Conservation (phyloP, 2,888 invertebrate species). For the Flexamia atlantica region DNA sequence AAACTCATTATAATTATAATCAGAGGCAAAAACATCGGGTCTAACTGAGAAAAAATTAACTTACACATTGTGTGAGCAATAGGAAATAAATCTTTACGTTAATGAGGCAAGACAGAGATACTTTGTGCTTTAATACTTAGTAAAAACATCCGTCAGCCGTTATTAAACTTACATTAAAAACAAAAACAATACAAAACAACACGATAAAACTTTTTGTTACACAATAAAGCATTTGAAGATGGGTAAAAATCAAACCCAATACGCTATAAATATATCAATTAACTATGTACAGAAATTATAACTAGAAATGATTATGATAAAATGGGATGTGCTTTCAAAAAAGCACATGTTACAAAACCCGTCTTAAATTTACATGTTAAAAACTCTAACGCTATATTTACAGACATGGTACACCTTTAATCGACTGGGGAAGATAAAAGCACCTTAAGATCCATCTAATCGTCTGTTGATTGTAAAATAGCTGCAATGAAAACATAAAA, state of each 20-base stretch:
- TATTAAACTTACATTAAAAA: background rate
- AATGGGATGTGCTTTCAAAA: background rate
- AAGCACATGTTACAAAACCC: slow-evolving; percentile 12
- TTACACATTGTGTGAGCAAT: background rate
- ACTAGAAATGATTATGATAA: background rate
- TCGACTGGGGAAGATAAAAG: background rate
- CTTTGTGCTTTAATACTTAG: slow-evolving; percentile 17
- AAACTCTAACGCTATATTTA: slow-evolving; percentile 7
- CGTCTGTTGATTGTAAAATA: background rate
- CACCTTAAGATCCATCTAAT: background rate
- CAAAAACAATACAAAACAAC: slow-evolving; percentile 38
- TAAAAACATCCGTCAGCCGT: background rate
- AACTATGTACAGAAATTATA: slow-evolving; percentile 9
- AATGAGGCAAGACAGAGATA: slow-evolving; percentile 12
- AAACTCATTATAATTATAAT: too few relatives aligned
- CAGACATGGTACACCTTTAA: slow-evolving; percentile 9
- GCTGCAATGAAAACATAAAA: too few relatives aligned
- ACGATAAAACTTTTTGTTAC: slow-evolving; percentile 33
- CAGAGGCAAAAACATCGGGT: too few relatives aligned
- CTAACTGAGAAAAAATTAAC: background rate
- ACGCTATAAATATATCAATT: slow-evolving; percentile 18
- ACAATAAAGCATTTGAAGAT: slow-evolving; percentile 13
- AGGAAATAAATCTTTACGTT: background rate
- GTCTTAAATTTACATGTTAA: slow-evolving; percentile 20
- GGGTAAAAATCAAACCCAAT: slow-evolving; percentile 13